These are phyloP conservation scores for Myxocyprinus asiaticus DNA, from an alignment of 2,113 vertebrate species.

Conservation along the genomic window DNA sequence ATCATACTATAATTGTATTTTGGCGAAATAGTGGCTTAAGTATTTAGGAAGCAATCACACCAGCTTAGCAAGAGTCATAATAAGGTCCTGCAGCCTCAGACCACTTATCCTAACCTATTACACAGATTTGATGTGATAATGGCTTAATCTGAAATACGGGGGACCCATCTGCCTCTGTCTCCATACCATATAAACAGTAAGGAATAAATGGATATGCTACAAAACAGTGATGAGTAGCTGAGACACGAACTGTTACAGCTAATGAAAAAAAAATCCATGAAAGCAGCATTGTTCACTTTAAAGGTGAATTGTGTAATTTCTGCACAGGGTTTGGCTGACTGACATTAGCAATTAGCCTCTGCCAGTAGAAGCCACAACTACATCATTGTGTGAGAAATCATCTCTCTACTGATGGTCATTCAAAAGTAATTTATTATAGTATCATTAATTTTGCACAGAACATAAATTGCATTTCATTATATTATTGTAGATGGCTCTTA, in stretches of 20 bases:
- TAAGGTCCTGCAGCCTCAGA: slow-evolving; percentile 50
- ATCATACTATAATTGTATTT: neutral
- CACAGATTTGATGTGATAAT: slow-evolving; percentile 43
- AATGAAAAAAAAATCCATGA: neutral
- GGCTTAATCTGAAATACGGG: slow-evolving; percentile 59
- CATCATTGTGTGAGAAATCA: too few species aligned
- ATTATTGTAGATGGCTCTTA: too few species aligned
- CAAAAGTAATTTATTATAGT: too few species aligned
- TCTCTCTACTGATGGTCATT: too few species aligned
- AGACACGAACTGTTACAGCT: neutral
- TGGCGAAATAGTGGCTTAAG: neutral
- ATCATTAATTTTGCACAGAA: too few species aligned
- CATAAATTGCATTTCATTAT: too few species aligned
- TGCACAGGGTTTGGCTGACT: too few species aligned
- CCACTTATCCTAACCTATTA: slow-evolving; percentile 33
- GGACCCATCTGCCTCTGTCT: slow-evolving; percentile 61
- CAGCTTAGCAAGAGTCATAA: slow-evolving; percentile 26
- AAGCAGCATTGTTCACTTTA: neutral
- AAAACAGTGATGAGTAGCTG: neutral
- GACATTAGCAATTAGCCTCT: too few species aligned
- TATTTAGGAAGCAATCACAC: neutral
- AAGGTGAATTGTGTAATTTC: neutral
- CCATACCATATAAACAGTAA: slow-evolving; percentile 44
- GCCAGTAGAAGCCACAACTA: too few species aligned
- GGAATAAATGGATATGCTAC: neutral